A percentile compares a stretch with the other conserved stretches of the same genome.
phyloP scores from a whole-genome alignment of 1,140 invertebrate genomes.

The Caligus rogercresseyi region DNA sequence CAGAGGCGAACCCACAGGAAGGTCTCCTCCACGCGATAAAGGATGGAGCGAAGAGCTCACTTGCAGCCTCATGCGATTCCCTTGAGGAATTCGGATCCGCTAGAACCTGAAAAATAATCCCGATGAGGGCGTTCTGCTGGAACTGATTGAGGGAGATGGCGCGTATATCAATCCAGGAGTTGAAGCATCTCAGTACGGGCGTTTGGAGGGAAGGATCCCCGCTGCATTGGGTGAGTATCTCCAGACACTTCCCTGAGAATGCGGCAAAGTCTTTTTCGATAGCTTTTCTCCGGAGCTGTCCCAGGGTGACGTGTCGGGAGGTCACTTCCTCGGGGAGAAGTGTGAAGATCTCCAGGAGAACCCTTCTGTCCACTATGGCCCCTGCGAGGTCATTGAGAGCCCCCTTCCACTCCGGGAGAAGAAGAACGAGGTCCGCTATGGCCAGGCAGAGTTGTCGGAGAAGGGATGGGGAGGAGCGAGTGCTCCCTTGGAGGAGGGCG shows the following conservation, averaged over 20 bases:
- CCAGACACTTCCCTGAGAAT: slow-evolving; percentile 21
- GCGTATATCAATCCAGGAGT: slow-evolving; percentile 24
- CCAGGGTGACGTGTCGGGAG: slow-evolving; percentile 59
- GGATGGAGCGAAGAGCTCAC: slow-evolving; percentile 61
- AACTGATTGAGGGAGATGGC: slow-evolving; percentile 19
- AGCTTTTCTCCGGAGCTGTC: slow-evolving; percentile 63
- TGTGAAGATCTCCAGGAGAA: slow-evolving; percentile 74
- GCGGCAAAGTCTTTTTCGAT: slow-evolving; percentile 45
- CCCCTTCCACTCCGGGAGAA: slow-evolving; percentile 77
- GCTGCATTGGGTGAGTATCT: slow-evolving; percentile 11
- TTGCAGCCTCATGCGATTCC: slow-evolving; percentile 63
- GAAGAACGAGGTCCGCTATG: slow-evolving; percentile 75
- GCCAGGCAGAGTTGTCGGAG: slow-evolving; percentile 82
- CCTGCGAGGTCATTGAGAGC: slow-evolving; percentile 23
- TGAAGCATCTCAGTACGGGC: slow-evolving; percentile 29
- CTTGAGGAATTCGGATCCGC: neutral
- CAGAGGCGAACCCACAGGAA: slow-evolving; percentile 36
- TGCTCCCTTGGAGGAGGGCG: slow-evolving; percentile 55
- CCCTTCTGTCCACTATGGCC: slow-evolving; percentile 42
- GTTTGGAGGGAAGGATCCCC: slow-evolving; percentile 35
- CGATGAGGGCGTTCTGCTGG: slow-evolving; percentile 38
- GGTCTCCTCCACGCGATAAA: slow-evolving; percentile 54
- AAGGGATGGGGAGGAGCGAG: slow-evolving; percentile 60
- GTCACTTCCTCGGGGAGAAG: slow-evolving; percentile 90
- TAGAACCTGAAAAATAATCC: neutral